These are phyloP conservation scores for Cyclargus thomasi DNA, from an alignment of 1,140 invertebrate genomes.

Conservation along the genomic window DNA sequence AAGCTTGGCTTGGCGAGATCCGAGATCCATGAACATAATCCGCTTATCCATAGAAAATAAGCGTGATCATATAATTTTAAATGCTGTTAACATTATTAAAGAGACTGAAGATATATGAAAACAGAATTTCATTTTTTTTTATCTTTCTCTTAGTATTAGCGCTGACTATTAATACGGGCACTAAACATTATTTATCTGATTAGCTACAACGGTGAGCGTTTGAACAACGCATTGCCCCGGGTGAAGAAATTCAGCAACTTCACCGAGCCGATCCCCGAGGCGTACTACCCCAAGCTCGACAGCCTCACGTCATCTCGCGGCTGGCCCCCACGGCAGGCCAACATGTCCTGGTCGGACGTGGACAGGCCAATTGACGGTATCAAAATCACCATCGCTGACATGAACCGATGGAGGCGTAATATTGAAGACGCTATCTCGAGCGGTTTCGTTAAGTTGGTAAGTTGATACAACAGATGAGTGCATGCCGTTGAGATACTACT, in stretches of 20 bases:
- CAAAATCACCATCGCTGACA: conserved; percentile 71
- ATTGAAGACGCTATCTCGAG: conserved; percentile 79
- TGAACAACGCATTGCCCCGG: conserved; percentile 73
- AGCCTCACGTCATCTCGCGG: conserved; percentile 73
- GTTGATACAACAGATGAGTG: background rate
- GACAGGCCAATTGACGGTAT: conserved; percentile 76
- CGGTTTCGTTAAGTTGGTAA: conserved; percentile 61
- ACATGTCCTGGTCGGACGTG: conserved; percentile 69
- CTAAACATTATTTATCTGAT: conserved; percentile 16
- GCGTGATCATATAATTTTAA: too few species aligned
- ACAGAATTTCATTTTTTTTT: too few species aligned
- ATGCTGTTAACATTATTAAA: too few species aligned
- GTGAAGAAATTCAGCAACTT: conserved; percentile 75
- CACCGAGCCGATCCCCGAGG: conserved; percentile 71
- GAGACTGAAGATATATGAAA: too few species aligned
- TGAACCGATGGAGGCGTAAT: conserved; percentile 78
- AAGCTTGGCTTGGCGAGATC: too few species aligned
- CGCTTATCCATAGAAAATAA: too few species aligned
- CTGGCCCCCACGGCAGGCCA: conserved; percentile 75
- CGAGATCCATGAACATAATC: too few species aligned
- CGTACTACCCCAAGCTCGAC: conserved; percentile 78
- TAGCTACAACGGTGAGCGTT: conserved; percentile 78
- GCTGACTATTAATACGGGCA: too few species aligned
- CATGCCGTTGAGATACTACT: too few species aligned
- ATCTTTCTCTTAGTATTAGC: too few species aligned